Evolutionary conservation across 2,888 invertebrate genomes (phyloP), one percentile per base, ranked within the genome.

Genomic region (Metopia argyrocephala): DNA sequence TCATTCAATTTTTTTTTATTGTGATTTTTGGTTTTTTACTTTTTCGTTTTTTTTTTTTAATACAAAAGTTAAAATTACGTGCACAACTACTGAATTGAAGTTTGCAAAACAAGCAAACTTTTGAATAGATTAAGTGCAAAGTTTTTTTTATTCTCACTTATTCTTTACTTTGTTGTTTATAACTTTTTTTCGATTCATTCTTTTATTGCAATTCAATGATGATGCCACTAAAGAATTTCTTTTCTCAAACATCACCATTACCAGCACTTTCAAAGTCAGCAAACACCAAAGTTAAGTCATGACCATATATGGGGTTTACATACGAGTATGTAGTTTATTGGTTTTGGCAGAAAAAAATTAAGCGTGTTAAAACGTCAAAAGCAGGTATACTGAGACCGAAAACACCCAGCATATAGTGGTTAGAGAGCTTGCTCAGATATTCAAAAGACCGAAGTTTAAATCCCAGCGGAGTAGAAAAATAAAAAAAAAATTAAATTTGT

Each of bases 91-190:
- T 84, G 86, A 85, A 86, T 87, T 84, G 84, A 87, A 88, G 89
- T 88, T 88, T 88, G 87, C 86, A 86, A 88, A 88, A 87, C 85
- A 84, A 84, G 82, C 68, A 71, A 83, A 84, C 82, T 84, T 84
- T 83, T 78, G 82, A 85, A 83, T 88, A 86, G 88, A 89, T 87
- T 88, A 88, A 86, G 87, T 86, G 85, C 83, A 87, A 87, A 86
- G 86, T 88, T 86, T 87, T 87, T 82, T 84, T 85, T 84, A 4
- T 3, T 9, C 21, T 45, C 38, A 57, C 3, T 66, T 27, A 27
- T 59, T 50, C 56, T 71, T 38, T 12, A 6, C 20, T 25, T 23
- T 54, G 56, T 69, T 69, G 45, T 69, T 61, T 5, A 61, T 15
- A 15, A 31, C 3, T 31, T 38, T 66, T 52, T 38, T 59, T n/a